These are phyloP conservation scores for Eurypyga helias DNA, from an alignment of 2,113 vertebrate species.

Conservation along the genomic window DNA sequence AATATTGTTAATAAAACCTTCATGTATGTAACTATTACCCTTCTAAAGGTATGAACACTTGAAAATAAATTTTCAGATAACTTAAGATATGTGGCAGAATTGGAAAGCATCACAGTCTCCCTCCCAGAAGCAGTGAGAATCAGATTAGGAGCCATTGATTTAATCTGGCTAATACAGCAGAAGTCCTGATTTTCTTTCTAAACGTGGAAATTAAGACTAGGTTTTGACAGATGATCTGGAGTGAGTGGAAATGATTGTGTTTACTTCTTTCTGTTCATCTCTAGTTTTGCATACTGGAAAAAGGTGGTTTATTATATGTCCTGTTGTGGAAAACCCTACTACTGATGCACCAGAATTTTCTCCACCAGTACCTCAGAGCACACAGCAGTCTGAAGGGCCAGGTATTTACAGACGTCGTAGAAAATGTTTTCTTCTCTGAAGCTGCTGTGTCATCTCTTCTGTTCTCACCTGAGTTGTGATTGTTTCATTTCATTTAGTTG, in stretches of 20 bases:
- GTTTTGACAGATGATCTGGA: background rate
- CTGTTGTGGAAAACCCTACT: slow-evolving; percentile 89
- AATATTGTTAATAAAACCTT: background rate
- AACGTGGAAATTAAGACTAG: background rate
- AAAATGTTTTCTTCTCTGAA: background rate
- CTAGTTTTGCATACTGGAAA: slow-evolving; percentile 95
- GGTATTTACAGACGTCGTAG: slow-evolving; percentile 73
- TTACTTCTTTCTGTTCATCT: slow-evolving; percentile 5
- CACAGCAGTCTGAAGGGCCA: slow-evolving; percentile 79
- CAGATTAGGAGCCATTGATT: background rate
- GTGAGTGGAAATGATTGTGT: background rate
- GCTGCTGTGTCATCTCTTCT: background rate
- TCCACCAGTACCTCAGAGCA: slow-evolving; percentile 64
- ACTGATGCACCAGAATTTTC: slow-evolving; percentile 79
- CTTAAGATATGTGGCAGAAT: background rate
- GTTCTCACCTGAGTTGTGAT: background rate
- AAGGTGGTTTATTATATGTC: slow-evolving; percentile 98
- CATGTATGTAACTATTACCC: background rate
- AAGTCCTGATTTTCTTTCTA: background rate
- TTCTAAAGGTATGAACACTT: background rate
- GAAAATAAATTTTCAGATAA: background rate
- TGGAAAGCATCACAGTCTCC: background rate
- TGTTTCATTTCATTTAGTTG: background rate
- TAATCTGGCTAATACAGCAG: background rate
- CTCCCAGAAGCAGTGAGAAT: background rate